phyloP scores from a whole-genome alignment of 1,140 invertebrate genomes.

The Drosophila pseudoananassae region DNA sequence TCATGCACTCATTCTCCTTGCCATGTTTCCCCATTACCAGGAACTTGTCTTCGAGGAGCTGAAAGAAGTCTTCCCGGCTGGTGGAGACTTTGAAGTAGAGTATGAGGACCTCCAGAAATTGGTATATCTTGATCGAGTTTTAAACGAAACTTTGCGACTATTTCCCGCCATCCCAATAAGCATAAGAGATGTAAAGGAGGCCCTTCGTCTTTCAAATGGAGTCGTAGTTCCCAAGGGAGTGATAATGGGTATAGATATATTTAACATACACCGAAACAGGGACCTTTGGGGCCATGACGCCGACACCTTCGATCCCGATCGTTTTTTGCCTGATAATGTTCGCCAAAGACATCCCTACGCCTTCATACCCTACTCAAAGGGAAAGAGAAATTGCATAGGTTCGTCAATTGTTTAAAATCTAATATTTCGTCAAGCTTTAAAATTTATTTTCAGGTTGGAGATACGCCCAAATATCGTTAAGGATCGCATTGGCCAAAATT shows the following conservation, averaged over 20 bases:
- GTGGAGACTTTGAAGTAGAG: conserved; percentile 81
- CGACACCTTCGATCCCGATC: conserved; percentile 63
- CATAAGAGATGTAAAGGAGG: conserved; percentile 20
- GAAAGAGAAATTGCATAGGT: conserved; percentile 69
- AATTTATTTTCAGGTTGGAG: conserved; percentile 48
- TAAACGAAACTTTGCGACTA: conserved; percentile 87
- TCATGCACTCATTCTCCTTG: conserved; percentile 52
- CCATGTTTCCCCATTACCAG: conserved; percentile 84
- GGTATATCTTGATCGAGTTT: conserved; percentile 87
- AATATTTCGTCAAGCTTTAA: neutral
- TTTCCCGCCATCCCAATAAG: conserved; percentile 59
- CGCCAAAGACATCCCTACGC: conserved; percentile 48
- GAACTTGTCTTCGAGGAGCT: conserved; percentile 87
- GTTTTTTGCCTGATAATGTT: conserved; percentile 61
- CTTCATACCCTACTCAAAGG: conserved; percentile 68
- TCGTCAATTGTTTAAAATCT: neutral
- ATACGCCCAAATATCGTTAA: conserved; percentile 50
- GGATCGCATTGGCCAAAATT: conserved; percentile 58
- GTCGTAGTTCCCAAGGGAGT: conserved; percentile 45
- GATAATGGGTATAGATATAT: conserved; percentile 47
- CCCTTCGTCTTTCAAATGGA: conserved; percentile 50
- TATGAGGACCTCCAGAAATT: conserved; percentile 86
- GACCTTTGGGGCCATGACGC: conserved; percentile 62
- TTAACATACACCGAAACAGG: conserved; percentile 51
- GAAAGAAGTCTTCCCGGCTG: conserved; percentile 85